Conservation (phyloP, 2,888 invertebrate genomes). For the Mythimna albipuncta region DNA sequence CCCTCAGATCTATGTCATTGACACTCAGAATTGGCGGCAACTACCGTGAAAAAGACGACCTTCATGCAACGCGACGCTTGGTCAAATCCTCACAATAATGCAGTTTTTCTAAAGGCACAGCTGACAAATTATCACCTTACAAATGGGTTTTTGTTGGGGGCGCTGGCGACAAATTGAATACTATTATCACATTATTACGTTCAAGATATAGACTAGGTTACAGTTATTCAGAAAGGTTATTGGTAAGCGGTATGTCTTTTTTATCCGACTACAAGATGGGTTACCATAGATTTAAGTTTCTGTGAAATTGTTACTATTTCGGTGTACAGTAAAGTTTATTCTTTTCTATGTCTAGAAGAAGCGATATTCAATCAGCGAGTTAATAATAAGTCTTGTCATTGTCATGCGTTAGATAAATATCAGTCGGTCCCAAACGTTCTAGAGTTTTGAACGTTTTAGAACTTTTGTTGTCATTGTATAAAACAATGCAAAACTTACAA, state of each 20-base stretch:
- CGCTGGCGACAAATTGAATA: conserved; percentile 3
- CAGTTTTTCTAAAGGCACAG: conserved; percentile 49
- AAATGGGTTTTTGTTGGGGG: conserved; percentile 26
- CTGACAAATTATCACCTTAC: conserved; percentile 27
- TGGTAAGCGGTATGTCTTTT: background rate
- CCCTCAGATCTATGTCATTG: conserved; percentile 67
- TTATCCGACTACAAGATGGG: too few species aligned
- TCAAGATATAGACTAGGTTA: background rate
- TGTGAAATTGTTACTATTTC: too few species aligned
- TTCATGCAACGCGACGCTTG: conserved; percentile 61
- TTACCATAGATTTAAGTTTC: too few species aligned
- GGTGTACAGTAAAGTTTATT: too few species aligned
- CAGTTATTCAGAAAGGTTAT: background rate
- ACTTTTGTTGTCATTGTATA: too few species aligned
- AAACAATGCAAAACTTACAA: too few species aligned
- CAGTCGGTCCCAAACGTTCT: too few species aligned
- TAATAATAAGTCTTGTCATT: too few species aligned
- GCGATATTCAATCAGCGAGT: too few species aligned
- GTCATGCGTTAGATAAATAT: too few species aligned
- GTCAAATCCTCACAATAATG: conserved; percentile 56
- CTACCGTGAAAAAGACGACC: conserved; percentile 69
- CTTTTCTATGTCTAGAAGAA: too few species aligned
- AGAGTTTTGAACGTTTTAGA: too few species aligned
- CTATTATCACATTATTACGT: conserved; percentile 10
- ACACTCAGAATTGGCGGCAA: conserved; percentile 59